Conservation (phyloP, 1,140 invertebrate genomes). For the Bombus fervidus region DNA sequence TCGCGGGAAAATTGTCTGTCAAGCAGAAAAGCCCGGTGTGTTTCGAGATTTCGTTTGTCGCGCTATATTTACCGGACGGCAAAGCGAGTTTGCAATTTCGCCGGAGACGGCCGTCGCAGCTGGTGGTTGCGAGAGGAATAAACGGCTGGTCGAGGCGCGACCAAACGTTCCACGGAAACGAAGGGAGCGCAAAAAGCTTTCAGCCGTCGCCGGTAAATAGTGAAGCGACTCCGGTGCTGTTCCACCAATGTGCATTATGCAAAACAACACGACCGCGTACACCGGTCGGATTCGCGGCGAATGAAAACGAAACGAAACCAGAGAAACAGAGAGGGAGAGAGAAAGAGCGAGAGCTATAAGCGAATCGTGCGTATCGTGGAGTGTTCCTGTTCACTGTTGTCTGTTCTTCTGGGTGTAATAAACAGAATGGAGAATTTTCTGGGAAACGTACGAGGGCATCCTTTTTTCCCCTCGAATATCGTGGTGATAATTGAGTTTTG, state of each 20-base stretch:
- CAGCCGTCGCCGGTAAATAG: constrained; percentile 13
- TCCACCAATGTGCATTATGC: constrained; percentile 36
- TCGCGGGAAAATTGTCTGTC: background rate
- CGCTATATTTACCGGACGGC: constrained; percentile 10
- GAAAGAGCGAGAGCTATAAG: no score
- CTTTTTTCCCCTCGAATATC: no score
- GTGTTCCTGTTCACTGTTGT: no score
- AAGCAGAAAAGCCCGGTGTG: background rate
- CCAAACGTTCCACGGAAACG: background rate
- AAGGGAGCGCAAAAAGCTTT: constrained; percentile 16
- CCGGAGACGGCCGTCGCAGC: background rate
- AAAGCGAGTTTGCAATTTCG: constrained; percentile 22
- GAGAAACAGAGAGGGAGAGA: background rate
- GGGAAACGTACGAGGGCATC: no score
- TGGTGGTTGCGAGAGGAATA: background rate
- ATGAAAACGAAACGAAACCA: background rate
- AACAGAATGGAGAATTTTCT: background rate
- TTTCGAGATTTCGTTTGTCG: constrained; percentile 6
- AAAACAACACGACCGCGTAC: constrained; percentile 1
- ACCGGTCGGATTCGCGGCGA: background rate
- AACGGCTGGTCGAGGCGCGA: constrained; percentile 9
- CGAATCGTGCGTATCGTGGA: no score
- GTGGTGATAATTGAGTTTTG: no score
- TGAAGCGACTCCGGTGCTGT: constrained; percentile 1
- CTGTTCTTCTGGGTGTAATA: background rate